Evolutionary conservation across 1,140 invertebrate genomes (phyloP).

Genomic region (Drosophila novamexicana): DNA sequence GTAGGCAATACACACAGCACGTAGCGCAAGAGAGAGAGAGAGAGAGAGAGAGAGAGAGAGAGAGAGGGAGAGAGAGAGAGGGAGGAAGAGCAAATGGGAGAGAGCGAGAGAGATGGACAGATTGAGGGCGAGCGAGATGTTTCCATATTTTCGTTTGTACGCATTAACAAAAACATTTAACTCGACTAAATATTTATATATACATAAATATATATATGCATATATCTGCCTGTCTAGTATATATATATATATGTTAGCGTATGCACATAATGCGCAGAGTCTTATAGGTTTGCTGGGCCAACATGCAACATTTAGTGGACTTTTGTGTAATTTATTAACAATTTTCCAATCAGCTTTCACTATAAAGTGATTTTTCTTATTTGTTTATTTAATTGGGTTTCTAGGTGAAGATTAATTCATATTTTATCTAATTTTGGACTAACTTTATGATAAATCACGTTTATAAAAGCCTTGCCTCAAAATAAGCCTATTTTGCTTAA

Average conservation of each 20-base stretch:
- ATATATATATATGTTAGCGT: not conserved
- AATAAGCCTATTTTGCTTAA: no score
- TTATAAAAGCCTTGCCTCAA: no score
- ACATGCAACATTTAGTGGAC: no score
- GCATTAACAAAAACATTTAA: constrained; percentile 26
- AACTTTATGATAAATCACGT: no score
- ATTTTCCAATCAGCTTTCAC: no score
- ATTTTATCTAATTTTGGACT: no score
- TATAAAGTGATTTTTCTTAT: no score
- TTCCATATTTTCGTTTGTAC: constrained; percentile 38
- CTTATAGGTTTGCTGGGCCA: no score
- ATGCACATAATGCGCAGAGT: not conserved
- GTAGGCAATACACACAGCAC: constrained; percentile 52
- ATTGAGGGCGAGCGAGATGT: constrained; percentile 17
- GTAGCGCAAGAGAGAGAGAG: constrained; percentile 5
- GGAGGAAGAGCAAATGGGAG: not conserved
- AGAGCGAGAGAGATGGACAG: not conserved
- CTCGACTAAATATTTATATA: not conserved
- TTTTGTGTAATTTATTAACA: no score
- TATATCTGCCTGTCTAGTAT: not conserved
- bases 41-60: constrained; percentile 9
- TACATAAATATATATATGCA: not conserved
- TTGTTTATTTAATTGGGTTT: no score
- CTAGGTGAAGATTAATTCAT: no score
- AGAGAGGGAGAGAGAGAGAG: not conserved